Base-by-base conservation (phyloP, 2,797 vertebrate genomes). In the Smutsia gigantea region DNA sequence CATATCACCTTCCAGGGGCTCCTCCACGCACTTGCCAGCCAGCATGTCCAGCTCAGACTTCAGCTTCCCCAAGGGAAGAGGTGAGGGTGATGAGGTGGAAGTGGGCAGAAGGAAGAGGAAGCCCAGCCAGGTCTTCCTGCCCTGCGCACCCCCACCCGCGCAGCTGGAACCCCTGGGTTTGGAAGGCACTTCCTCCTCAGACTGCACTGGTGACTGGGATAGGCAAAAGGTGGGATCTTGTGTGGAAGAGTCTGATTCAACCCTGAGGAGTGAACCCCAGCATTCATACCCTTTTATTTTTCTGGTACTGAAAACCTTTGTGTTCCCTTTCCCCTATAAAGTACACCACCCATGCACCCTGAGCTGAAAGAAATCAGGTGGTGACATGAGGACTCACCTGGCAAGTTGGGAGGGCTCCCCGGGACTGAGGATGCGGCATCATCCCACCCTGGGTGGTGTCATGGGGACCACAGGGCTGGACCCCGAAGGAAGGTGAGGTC, bases 41-140 rank as follows among this genome's bases (percentile, higher is more conserved):
- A 99, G 98, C 93, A 98, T 98, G 69, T 99, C 98, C 98, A 99
- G 99, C 98, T 99, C 99, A 19, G 99, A 99, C 98, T 99, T 99
- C 88, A 99, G 97, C 99, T 99, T 98, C 96, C 92, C 31, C 96
- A 78, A 0, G 13, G 77, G 68, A 75, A 95, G 87, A 93, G 87
- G 68, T 66, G 29, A 83, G 79, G 69, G 85, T 72, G 88, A 75
- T 57, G 81, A 99, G 98, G 98, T 98, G 98, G 91, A 99, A 98
- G 64, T 25, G 59, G 69, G 81, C 17, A 75, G 59, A 85, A 94
- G 93, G 51, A 87, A 92, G 72, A 71, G 29, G 23, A 14, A 85
- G 14, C 66, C 42, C 49, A 92, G 68, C 69, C 71, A 72, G 87
- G 63, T 51, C 23, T 85, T 83, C 74, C 72, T 93, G 98, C 98